Base-by-base conservation (phyloP, 2,888 invertebrate species). In the Lucinisca nassula region DNA sequence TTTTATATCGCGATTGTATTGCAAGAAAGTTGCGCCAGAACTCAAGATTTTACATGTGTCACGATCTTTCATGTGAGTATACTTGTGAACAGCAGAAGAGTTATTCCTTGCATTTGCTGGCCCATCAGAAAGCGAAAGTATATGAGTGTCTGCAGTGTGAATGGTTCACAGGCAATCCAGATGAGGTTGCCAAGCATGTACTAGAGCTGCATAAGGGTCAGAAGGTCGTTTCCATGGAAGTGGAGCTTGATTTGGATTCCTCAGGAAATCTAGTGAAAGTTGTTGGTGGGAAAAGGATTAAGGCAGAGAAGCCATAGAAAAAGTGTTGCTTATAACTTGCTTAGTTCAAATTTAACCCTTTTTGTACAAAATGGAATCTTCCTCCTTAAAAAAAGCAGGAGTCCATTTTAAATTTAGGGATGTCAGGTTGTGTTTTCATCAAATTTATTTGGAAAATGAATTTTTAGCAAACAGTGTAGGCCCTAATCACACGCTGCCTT, bases 21-120 rank as follows among this genome's bases (percentile, higher is more conserved):
- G 92, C 92, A 1, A 79, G 89, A 58, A 91, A 90, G 38, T 77
- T 87, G 0, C 79, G 90, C 21, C 88, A 87, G 40, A 84, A 91
- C 0, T 92, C 92, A 0, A 89, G 92, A 4, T 85, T 91, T 14
- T 93, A 91, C 79, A 92, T 93, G 86, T 94, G 94, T 88, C 86
- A 87, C 10, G 85, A 89, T 10, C 72, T 84, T 12, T 32, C 58
- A 3, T 94, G 94, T 84, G 84, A 89, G 17, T 91, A 84, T 49
- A 87, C 79, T 24, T 85, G 82, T 32, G 72, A 87, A 27, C 86
- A 87, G 58, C 88, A 90, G 37, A 88, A 91, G 30, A 89, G 90
- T 35, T 91, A 89, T 38, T 83, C 83, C 1, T 73, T 91, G 12
- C 92, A 92, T 55, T 82, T 90, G 30, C 82, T 92, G 8, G 91